phyloP scores from a whole-genome alignment of 2,888 invertebrate genomes.

The Spisula solida region DNA sequence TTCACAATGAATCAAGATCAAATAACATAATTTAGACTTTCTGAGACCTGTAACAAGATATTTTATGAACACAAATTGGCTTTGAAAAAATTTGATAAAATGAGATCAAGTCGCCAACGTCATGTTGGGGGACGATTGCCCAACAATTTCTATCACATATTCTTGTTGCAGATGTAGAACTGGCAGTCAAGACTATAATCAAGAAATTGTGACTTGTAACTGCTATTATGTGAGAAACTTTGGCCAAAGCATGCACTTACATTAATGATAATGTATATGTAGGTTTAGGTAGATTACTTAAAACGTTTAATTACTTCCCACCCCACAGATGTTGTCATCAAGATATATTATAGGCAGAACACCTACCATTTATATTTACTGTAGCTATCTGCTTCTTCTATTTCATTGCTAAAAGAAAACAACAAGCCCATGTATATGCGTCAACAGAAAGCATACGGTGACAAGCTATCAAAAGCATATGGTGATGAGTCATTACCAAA shows the following conservation, averaged over 20 bases:
- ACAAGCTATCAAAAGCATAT: background rate
- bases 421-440: conserved; percentile 16
- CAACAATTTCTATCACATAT: conserved; percentile 41
- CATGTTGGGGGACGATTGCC: conserved; percentile 50
- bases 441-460: conserved; percentile 17
- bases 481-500: background rate
- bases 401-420: conserved; percentile 59
- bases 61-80: background rate
- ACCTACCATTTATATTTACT: conserved; percentile 45
- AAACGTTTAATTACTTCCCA: background rate
- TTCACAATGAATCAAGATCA: no score
- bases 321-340: background rate
- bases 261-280: background rate
- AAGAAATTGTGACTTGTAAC: conserved; percentile 36
- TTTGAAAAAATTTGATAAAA: background rate
- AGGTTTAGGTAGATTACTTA: background rate
- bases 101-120: conserved; percentile 50
- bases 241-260: conserved; percentile 12
- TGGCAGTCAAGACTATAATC: conserved; percentile 12
- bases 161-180: background rate
- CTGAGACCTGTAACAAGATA: background rate
- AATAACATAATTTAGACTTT: background rate
- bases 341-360: conserved; percentile 8
- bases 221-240: background rate
- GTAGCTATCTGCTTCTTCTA: conserved; percentile 48